Percentiles rank a stretch among this genome's conserved stretches.
phyloP scores from a whole-genome alignment of 2,888 invertebrate species.

The Tortricodes alternella region DNA sequence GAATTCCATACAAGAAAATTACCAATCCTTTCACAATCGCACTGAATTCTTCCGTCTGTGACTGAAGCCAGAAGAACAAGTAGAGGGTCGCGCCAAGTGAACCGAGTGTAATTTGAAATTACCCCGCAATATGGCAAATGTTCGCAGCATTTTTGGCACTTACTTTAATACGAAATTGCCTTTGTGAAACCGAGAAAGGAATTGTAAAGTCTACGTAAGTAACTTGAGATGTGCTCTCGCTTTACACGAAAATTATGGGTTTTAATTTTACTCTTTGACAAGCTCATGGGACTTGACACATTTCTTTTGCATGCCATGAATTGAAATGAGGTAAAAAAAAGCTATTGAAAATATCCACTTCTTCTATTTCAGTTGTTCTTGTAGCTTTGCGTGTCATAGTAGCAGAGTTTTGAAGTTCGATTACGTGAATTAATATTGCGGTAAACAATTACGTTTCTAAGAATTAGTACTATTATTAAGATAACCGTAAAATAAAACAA shows the following conservation, averaged over 20 bases:
- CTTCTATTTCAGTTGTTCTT: too few relatives aligned
- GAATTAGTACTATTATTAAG: too few relatives aligned
- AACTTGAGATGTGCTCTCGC: conserved; percentile 24
- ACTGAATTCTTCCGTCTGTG: conserved; percentile 24
- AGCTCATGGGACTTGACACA: conserved; percentile 15
- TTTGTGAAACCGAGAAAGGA: conserved; percentile 37
- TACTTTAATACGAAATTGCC: conserved; percentile 53
- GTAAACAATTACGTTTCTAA: too few relatives aligned
- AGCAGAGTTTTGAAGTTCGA: too few relatives aligned
- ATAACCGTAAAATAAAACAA: too few relatives aligned
- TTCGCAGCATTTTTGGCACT: conserved; percentile 53
- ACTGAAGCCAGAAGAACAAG: conserved; percentile 19
- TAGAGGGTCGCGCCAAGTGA: conserved; percentile 48
- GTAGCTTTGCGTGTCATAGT: too few relatives aligned
- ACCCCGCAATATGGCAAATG: conserved; percentile 49
- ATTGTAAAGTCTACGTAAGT: conserved; percentile 25
- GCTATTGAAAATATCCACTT: background rate
- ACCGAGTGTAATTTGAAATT: conserved; percentile 63
- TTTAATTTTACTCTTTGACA: conserved; percentile 29
- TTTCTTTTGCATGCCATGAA: conserved; percentile 8
- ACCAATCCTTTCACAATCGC: background rate
- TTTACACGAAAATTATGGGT: conserved; percentile 17
- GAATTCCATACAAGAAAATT: too few relatives aligned
- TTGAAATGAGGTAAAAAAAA: background rate
- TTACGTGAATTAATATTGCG: too few relatives aligned